These are phyloP conservation scores for Lamproptera curius DNA, from an alignment of 2,888 invertebrate species.

Conservation along the genomic window DNA sequence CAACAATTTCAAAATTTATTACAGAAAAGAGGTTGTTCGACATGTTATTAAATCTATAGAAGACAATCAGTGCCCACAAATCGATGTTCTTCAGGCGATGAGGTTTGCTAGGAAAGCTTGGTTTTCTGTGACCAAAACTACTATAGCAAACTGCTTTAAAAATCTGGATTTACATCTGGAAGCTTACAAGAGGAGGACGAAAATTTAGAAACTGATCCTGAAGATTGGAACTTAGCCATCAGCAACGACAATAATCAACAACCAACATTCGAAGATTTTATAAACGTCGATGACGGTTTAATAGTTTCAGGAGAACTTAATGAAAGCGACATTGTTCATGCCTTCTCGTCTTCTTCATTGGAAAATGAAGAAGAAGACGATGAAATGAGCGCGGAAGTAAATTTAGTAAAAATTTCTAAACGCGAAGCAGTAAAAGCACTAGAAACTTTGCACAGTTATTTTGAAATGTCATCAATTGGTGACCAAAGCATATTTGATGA, in stretches of 20 bases:
- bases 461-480: constrained; percentile 17
- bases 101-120: background rate
- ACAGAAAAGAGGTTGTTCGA: too few relatives aligned
- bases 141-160: background rate
- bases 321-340: too few relatives aligned
- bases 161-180: constrained; percentile 2
- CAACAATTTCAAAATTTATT: too few relatives aligned
- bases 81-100: background rate
- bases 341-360: too few relatives aligned
- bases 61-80: background rate
- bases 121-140: background rate
- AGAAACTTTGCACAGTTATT: constrained; percentile 28
- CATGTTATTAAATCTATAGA: too few relatives aligned
- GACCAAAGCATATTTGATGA: constrained; percentile 18
- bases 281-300: constrained; percentile 17
- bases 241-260: constrained; percentile 14
- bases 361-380: constrained; percentile 22
- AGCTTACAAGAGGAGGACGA: constrained; percentile 19
- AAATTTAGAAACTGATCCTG: constrained; percentile 19
- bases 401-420: constrained; percentile 7
- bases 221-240: constrained; percentile 19
- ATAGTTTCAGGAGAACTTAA: constrained; percentile 5
- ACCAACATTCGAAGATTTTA: constrained; percentile 3
- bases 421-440: constrained; percentile 27
- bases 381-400: constrained; percentile 22